phyloP scores from a whole-genome alignment of 35 echinoderm and acorn worm species.

The Ophioderma brevispina region DNA sequence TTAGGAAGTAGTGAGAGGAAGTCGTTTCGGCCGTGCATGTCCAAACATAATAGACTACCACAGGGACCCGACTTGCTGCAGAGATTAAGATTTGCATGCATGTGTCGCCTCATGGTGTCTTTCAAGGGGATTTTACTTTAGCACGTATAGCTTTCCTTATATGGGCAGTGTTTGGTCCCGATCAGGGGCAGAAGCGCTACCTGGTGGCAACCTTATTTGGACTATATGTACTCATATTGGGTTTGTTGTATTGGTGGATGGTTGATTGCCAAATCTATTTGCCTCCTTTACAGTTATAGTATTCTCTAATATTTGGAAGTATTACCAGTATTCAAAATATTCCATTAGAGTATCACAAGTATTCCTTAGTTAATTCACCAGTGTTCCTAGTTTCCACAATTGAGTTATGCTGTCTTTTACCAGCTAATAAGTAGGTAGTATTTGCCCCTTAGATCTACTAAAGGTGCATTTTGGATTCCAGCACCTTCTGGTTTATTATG shows the following conservation, averaged over 20 bases:
- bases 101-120: slow-evolving; percentile 83
- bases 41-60: slow-evolving; percentile 63
- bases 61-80: slow-evolving; percentile 22
- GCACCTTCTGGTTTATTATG: no score
- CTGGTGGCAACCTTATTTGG: slow-evolving; percentile 90
- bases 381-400: no score
- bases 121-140: slow-evolving; percentile 42
- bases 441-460: no score
- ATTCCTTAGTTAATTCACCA: no score
- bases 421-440: no score
- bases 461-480: no score
- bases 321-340: no score
- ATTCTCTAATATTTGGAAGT: no score
- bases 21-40: slow-evolving; percentile 32
- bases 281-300: no score
- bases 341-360: no score
- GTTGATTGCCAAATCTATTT: slow-evolving; percentile 61
- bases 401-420: no score
- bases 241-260: slow-evolving; percentile 64
- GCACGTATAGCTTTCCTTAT: slow-evolving; percentile 50
- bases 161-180: slow-evolving; percentile 85
- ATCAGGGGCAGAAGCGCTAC: slow-evolving; percentile 69
- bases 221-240: slow-evolving; percentile 79
- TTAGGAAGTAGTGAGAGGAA: no score
- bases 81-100: slow-evolving; percentile 61